Evolutionary conservation across 2,113 vertebrate species (phyloP), one percentile per base, ranked within the genome.

Genomic region (Passer montanus): DNA sequence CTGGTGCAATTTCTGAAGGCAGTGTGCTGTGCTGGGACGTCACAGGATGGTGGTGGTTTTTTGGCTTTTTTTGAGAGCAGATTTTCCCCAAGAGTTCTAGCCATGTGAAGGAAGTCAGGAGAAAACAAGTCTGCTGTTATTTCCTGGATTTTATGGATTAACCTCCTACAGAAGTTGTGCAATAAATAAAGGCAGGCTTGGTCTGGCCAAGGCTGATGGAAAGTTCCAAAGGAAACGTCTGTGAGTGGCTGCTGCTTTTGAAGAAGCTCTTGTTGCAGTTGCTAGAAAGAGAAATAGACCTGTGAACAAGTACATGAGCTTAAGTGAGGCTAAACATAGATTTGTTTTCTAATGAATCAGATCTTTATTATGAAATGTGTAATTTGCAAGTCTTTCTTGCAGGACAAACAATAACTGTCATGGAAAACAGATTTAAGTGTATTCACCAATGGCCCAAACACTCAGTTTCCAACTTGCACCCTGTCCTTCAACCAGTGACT

Each of bases 281-380:
- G 58, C 87, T 96, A 69, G 96, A 88, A 96, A 74, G 77, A 93
- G 72, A 85, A 89, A 63, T 46, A 93, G 89, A 95, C 59, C 43
- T 77, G 56, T 85, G 96, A 97, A 94, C 79, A 95, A 50, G 33
- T 93, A n/a, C 53, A n/a, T 4, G 33, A 27, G 43, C 68, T 95
- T 69, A 84, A 96, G 80, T 92, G 69, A 94, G 62, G 87, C 79
- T 96, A 97, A 97, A 95, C 80, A 53, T 11, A 49, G 94, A 83
- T 93, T 92, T 94, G 60, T 96, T 95, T 95, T 96, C 78, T 35
- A 79, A 88, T 95, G 95, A 95, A 85, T 79, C 75, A 28, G 58
- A 2, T 92, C 41, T 77, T 94, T 97, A 60, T 93, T 96, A 90
- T 53, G 74, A 64, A 81, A 64, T 37, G 26, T 69, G 46, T 62